Conservation (phyloP, 1,140 invertebrate genomes). For the Laupala kohalensis region DNA sequence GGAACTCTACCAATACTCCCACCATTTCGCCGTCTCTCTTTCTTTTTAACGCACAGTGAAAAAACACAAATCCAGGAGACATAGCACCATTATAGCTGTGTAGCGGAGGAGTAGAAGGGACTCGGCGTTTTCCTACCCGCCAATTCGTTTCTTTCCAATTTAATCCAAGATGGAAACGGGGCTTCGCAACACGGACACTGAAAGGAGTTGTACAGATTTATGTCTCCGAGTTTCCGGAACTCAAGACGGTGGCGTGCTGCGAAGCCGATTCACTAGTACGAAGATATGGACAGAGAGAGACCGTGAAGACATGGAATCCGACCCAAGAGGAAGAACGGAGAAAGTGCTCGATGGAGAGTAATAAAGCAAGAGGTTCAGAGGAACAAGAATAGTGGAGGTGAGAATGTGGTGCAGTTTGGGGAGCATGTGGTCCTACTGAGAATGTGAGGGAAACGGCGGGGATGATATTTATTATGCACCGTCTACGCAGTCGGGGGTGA, state of each 20-base stretch:
- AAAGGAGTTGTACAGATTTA: not conserved
- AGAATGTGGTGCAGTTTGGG: not conserved
- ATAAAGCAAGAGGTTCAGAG: not conserved
- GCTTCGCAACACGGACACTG: not conserved
- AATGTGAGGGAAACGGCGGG: not conserved
- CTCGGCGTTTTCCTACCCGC: not conserved
- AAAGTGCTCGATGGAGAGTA: too few species aligned
- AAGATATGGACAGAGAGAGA: too few species aligned
- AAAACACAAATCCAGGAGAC: not conserved
- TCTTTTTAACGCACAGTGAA: not conserved
- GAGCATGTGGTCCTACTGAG: not conserved
- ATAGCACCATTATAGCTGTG: not conserved
- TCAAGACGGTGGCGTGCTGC: not conserved
- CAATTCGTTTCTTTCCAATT: conserved; percentile 8
- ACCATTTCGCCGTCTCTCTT: not conserved
- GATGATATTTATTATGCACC: conserved; percentile 5
- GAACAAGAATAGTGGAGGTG: not conserved
- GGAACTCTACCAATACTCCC: not conserved
- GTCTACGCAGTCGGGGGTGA: not conserved
- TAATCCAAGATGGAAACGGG: conserved; percentile 2
- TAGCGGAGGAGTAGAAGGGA: not conserved
- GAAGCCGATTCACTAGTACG: not conserved
- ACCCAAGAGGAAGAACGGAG: too few species aligned
- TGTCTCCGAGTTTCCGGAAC: not conserved
- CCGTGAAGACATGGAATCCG: too few species aligned